Evolutionary conservation across 2,113 vertebrate genomes (phyloP).

Genomic region (Condylura cristata): DNA sequence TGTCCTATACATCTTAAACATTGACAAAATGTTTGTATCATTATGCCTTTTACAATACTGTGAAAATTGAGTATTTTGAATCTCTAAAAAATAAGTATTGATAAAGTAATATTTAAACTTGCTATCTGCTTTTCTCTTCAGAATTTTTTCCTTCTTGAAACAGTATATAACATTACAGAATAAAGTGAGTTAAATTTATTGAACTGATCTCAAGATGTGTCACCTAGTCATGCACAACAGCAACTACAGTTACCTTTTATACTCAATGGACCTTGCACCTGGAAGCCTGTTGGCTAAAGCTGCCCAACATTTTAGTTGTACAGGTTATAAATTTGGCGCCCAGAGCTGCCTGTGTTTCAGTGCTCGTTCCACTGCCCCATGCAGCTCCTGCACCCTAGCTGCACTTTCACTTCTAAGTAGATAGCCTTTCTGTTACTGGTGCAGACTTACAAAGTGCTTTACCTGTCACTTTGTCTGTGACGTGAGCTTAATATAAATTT

Average conservation of each 20-base stretch:
- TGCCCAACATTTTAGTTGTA: background rate
- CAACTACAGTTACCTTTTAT: background rate
- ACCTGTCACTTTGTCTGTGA: background rate
- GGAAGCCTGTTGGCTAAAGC: background rate
- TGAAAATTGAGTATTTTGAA: slow-evolving; percentile 32
- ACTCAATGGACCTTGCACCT: slow-evolving; percentile 8
- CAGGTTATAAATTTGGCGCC: background rate
- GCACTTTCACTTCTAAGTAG: background rate
- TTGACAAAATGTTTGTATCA: background rate
- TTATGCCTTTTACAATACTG: background rate
- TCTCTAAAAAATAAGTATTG: background rate
- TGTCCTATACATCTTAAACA: slow-evolving; percentile 16
- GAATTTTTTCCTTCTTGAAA: background rate
- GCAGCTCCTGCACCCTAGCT: background rate
- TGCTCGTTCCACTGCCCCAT: background rate
- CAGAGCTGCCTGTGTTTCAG: background rate
- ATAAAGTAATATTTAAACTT: slow-evolving; percentile 20
- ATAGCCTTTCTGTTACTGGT: background rate
- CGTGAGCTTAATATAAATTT: background rate
- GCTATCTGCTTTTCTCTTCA: background rate
- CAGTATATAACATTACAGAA: background rate
- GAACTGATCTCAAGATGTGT: background rate
- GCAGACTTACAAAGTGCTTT: background rate
- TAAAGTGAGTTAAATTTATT: background rate
- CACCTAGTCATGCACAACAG: background rate